Conservation (phyloP, 1,140 invertebrate species). For the Bombus confusus region DNA sequence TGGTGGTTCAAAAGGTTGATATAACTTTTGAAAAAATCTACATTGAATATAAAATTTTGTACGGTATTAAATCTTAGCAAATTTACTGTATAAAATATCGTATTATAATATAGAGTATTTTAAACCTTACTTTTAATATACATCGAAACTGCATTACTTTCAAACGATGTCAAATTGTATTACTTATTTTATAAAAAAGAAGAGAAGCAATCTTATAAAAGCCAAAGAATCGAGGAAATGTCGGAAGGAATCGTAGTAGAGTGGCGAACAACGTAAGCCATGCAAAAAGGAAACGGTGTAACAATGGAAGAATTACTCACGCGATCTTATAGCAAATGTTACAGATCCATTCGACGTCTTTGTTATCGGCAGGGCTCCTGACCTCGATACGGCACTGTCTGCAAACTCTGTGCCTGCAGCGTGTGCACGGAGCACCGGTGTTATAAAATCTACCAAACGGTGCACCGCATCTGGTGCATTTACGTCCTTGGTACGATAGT, state of each 20-base stretch:
- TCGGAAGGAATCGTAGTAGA: not conserved
- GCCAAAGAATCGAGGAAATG: not conserved
- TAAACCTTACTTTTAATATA: not conserved
- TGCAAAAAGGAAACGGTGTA: not conserved
- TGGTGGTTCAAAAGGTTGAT: too few species aligned
- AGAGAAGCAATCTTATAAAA: not conserved
- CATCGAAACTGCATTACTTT: too few species aligned
- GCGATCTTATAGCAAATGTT: slow-evolving; percentile 89
- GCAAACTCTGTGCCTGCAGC: slow-evolving; percentile 88
- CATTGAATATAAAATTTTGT: too few species aligned
- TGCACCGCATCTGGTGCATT: slow-evolving; percentile 87
- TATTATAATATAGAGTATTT: too few species aligned
- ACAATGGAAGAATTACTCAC: slow-evolving; percentile 82
- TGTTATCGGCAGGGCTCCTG: slow-evolving; percentile 68
- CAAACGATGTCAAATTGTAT: not conserved
- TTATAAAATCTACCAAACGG: slow-evolving; percentile 90
- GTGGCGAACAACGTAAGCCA: too few species aligned
- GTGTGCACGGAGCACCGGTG: slow-evolving; percentile 87
- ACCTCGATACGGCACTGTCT: slow-evolving; percentile 87
- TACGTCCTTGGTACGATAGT: slow-evolving; percentile 82
- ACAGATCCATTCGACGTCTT: slow-evolving; percentile 88
- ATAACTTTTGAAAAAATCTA: too few species aligned
- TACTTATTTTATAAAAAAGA: not conserved
- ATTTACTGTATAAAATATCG: too few species aligned
- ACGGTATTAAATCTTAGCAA: too few species aligned